A percentile compares a stretch with the other conserved stretches of the same genome.
These are phyloP conservation scores for Pseudolaguvia tuberculata DNA, from an alignment of 2,113 vertebrate genomes.

Conservation along the genomic window DNA sequence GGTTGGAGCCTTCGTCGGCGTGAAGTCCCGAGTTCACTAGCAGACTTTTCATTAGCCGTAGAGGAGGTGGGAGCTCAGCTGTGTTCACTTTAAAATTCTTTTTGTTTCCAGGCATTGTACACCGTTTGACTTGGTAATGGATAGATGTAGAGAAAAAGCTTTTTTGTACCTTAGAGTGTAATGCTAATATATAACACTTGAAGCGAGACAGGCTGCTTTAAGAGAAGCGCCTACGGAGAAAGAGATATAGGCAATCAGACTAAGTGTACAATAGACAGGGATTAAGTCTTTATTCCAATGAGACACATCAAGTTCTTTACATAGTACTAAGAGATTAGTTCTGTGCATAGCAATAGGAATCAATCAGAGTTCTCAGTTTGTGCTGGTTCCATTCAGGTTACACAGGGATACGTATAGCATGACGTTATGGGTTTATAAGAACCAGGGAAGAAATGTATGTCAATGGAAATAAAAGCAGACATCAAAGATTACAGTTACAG, in stretches of 20 bases:
- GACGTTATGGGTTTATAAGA: constrained; percentile 6
- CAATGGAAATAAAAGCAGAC: constrained; percentile 21
- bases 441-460: background rate
- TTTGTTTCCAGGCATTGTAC: constrained; percentile 16
- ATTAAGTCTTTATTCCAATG: constrained; percentile 6
- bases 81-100: constrained; percentile 13
- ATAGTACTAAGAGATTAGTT: background rate
- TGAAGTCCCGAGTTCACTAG: constrained; percentile 51
- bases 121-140: constrained; percentile 33
- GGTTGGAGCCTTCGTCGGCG: constrained; percentile 47
- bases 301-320: background rate
- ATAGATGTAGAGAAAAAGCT: constrained; percentile 16
- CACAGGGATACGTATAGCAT: background rate
- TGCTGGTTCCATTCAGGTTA: background rate
- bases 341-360: background rate
- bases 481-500: too few relatives aligned
- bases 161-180: constrained; percentile 16
- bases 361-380: background rate
- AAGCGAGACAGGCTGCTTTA: background rate
- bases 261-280: background rate
- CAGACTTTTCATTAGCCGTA: constrained; percentile 35
- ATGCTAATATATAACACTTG: constrained; percentile 15
- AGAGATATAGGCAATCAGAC: background rate
- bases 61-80: constrained; percentile 35
- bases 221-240: constrained; percentile 13